Conservation (phyloP, 2,113 vertebrate species). For the Rhinopomastus cyanomelas region DNA sequence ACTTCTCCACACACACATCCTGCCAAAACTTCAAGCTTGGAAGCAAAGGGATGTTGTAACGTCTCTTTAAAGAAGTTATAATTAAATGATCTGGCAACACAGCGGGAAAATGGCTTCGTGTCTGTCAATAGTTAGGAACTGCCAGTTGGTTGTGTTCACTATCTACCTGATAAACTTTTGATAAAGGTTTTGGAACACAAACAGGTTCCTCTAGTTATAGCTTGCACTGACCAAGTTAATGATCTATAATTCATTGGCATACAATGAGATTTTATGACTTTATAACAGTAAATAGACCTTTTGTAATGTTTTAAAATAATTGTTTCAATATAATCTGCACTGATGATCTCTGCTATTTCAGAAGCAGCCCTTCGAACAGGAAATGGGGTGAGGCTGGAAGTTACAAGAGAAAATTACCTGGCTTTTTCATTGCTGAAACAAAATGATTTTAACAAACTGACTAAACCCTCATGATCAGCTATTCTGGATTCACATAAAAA, state of each 20-base stretch:
- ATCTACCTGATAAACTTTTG: not conserved
- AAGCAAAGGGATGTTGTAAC: not conserved
- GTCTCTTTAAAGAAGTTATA: not conserved
- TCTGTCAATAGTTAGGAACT: not conserved
- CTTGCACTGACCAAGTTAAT: accelerated
- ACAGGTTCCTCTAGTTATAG: not conserved
- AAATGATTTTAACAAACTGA: constrained; percentile 26
- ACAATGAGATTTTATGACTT: not conserved
- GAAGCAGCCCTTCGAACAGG: not conserved
- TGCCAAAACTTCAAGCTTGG: not conserved
- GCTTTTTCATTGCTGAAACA: not conserved
- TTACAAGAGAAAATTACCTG: not conserved
- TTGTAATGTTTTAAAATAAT: not conserved
- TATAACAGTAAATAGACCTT: not conserved
- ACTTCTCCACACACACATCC: not conserved
- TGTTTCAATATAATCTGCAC: not conserved
- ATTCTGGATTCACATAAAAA: not conserved
- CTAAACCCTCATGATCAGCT: not conserved
- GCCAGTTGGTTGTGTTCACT: not conserved
- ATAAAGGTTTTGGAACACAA: not conserved
- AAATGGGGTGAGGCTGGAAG: not conserved
- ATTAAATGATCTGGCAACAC: not conserved
- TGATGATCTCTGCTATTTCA: not conserved
- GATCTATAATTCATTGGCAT: not conserved
- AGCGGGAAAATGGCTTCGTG: not conserved